Evolutionary conservation across 1,140 invertebrate species (phyloP).

Genomic region (Mizuhopecten yessoensis): DNA sequence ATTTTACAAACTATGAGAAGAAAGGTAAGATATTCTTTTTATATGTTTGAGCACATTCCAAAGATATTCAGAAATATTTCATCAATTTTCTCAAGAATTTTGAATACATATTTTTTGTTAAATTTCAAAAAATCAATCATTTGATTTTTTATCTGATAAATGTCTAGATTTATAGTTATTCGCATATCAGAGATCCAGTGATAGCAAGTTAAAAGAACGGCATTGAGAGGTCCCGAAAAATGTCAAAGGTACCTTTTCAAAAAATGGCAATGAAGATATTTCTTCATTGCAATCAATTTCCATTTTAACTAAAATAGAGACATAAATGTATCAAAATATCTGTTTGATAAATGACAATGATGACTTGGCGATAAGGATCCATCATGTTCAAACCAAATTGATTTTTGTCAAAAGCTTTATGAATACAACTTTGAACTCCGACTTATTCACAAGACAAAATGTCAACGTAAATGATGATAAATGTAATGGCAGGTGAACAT

Average conservation of each 20-base stretch:
- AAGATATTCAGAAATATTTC: too few species aligned
- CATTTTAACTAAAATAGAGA: background rate
- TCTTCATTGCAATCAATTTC: background rate
- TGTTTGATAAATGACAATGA: background rate
- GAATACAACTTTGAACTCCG: background rate
- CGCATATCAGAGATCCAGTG: background rate
- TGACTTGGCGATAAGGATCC: slow-evolving; percentile 23
- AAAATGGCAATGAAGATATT: background rate
- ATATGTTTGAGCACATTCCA: too few species aligned
- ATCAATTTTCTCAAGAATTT: background rate
- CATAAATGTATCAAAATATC: background rate
- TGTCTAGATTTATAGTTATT: too few species aligned
- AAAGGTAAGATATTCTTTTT: too few species aligned
- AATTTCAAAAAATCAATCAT: too few species aligned
- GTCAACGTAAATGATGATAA: slow-evolving; percentile 1
- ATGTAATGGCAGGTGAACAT: background rate
- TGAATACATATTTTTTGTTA: too few species aligned
- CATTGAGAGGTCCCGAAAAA: background rate
- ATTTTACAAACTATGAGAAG: too few species aligned
- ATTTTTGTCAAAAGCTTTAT: slow-evolving; percentile 29
- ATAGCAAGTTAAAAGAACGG: background rate
- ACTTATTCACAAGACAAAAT: background rate
- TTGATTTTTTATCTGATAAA: too few species aligned
- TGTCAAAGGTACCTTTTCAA: background rate
- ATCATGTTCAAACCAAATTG: background rate